These are phyloP conservation scores for Cryptotermes secundus DNA, from an alignment of 1,140 invertebrate species.

Conservation along the genomic window DNA sequence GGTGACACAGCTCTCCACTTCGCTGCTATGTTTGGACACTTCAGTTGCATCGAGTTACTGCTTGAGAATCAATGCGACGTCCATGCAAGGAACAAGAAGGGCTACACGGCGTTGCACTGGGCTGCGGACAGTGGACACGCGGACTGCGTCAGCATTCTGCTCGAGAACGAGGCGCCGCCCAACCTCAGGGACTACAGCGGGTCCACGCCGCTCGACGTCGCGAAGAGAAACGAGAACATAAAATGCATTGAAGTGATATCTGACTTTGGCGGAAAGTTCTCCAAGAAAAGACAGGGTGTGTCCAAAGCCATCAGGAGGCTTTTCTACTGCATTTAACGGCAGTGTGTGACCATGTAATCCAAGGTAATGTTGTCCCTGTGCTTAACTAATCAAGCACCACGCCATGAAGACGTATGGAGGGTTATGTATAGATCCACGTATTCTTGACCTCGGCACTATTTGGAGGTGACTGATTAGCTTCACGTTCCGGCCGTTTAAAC, in stretches of 20 bases:
- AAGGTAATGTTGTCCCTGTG: no score
- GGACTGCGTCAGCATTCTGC: constrained; percentile 49
- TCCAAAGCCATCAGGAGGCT: not conserved
- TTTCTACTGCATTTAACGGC: not conserved
- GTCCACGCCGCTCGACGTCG: constrained; percentile 61
- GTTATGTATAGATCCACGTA: no score
- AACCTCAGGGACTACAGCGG: constrained; percentile 40
- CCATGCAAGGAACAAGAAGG: constrained; percentile 45
- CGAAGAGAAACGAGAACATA: constrained; percentile 56
- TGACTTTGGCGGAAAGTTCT: constrained; percentile 51
- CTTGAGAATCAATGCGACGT: constrained; percentile 58
- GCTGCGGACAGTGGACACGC: constrained; percentile 56
- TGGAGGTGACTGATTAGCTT: no score
- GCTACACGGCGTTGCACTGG: constrained; percentile 49
- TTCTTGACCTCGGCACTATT: no score
- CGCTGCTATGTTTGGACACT: constrained; percentile 34
- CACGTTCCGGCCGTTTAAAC: no score
- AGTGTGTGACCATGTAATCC: no score
- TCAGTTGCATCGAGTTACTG: constrained; percentile 55
- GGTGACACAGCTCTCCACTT: constrained; percentile 61
- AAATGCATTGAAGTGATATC: constrained; percentile 58
- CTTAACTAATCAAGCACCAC: no score
- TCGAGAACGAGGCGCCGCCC: constrained; percentile 43
- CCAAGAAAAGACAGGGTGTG: constrained; percentile 38
- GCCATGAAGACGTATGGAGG: no score